Evolutionary conservation across 1,140 invertebrate species (phyloP).

Genomic region (Drosophila bocki): DNA sequence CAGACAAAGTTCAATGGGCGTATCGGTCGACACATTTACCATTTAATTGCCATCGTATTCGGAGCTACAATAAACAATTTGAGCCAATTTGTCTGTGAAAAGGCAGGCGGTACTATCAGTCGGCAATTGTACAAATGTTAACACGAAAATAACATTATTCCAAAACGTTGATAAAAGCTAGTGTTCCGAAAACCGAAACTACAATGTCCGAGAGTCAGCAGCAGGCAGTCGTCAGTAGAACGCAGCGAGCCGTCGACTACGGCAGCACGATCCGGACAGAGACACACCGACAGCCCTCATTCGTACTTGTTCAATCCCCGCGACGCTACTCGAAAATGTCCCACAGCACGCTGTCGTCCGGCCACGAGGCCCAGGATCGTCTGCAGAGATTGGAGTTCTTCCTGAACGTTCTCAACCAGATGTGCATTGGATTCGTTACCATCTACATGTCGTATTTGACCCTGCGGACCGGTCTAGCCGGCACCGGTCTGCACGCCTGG

Average conservation of each 20-base stretch:
- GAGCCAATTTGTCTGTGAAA: slow-evolving; percentile 46
- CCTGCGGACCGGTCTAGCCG: slow-evolving; percentile 54
- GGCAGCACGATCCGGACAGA: slow-evolving; percentile 63
- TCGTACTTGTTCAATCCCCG: slow-evolving; percentile 48
- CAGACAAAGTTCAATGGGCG: slow-evolving; percentile 37
- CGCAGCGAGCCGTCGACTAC: slow-evolving; percentile 58
- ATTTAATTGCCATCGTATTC: slow-evolving; percentile 33
- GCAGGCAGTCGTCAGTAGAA: slow-evolving; percentile 55
- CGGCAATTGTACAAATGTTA: slow-evolving; percentile 38
- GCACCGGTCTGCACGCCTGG: slow-evolving; percentile 71
- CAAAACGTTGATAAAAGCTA: slow-evolving; percentile 46
- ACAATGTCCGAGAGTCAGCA: slow-evolving; percentile 57
- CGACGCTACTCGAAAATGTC: slow-evolving; percentile 61
- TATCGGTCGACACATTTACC: slow-evolving; percentile 23
- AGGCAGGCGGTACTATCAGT: slow-evolving; percentile 57
- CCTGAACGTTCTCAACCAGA: slow-evolving; percentile 78
- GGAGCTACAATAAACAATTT: slow-evolving; percentile 14
- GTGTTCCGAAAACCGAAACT: slow-evolving; percentile 23
- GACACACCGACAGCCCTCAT: slow-evolving; percentile 34
- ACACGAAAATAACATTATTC: slow-evolving; percentile 78
- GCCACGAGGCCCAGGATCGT: slow-evolving; percentile 33
- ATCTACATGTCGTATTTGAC: slow-evolving; percentile 80
- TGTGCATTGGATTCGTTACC: slow-evolving; percentile 79
- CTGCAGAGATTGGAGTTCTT: slow-evolving; percentile 58
- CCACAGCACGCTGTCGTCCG: slow-evolving; percentile 24